phyloP scores from a whole-genome alignment of 2,797 vertebrate genomes.

The Etheostoma perlongum region DNA sequence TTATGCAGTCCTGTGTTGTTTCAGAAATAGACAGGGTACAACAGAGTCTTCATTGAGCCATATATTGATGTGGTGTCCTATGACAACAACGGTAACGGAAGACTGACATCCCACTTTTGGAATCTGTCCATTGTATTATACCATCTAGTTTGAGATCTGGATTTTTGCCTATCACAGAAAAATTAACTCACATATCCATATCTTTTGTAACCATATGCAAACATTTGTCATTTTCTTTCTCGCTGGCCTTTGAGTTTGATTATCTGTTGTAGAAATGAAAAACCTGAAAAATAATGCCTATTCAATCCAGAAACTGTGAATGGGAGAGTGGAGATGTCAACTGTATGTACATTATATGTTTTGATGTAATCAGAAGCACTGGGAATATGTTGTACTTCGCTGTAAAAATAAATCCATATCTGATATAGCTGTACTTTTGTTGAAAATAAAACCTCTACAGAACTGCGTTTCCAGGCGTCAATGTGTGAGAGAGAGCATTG shows the following conservation, averaged over 20 bases:
- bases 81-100: constrained; percentile 63
- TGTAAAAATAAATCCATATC: constrained; percentile 85
- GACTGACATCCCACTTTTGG: constrained; percentile 61
- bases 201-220: constrained; percentile 78
- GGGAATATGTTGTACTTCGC: constrained; percentile 86
- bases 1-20: constrained; percentile 57
- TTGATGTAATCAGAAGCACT: constrained; percentile 86
- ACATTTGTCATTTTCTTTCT: constrained; percentile 72
- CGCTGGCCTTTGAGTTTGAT: constrained; percentile 76
- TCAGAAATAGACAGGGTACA: constrained; percentile 72
- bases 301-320: constrained; percentile 87
- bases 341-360: constrained; percentile 86
- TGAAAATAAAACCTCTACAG: constrained; percentile 85
- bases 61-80: constrained; percentile 64
- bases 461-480: constrained; percentile 59
- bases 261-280: constrained; percentile 83
- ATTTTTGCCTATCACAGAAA: constrained; percentile 62
- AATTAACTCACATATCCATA: constrained; percentile 55
- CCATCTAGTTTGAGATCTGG: constrained; percentile 73
- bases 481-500: constrained; percentile 64
- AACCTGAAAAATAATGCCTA: constrained; percentile 75
- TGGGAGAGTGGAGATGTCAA: constrained; percentile 82
- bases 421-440: constrained; percentile 87
- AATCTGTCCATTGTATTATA: constrained; percentile 78
- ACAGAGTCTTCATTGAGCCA: constrained; percentile 71